These are phyloP conservation scores for Spizaetus ornatus DNA, from an alignment of 2,113 vertebrate genomes.

Conservation along the genomic window DNA sequence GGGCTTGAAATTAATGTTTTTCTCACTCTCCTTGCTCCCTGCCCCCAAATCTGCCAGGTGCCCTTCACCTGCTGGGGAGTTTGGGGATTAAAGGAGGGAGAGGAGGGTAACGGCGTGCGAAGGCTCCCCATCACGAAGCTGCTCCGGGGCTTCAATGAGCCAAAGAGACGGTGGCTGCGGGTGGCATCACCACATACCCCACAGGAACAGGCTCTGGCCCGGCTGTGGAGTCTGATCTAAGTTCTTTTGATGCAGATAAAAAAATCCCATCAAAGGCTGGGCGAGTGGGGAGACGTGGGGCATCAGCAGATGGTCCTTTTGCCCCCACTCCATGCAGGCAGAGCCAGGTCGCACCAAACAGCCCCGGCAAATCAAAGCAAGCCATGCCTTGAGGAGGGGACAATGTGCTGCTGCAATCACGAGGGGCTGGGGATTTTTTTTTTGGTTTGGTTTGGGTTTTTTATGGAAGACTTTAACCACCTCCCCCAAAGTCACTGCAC, in stretches of 20 bases:
- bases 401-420: accelerated
- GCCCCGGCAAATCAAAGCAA: not conserved
- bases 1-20: not conserved
- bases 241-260: not conserved
- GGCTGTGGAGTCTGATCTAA: not conserved
- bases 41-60: not conserved
- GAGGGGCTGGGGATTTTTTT: not conserved
- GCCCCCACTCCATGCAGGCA: not conserved
- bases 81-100: not conserved
- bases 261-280: not conserved
- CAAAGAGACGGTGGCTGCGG: accelerated
- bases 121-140: not conserved
- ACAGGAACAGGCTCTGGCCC: not conserved
- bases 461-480: not conserved
- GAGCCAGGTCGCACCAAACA: accelerated
- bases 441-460: not conserved
- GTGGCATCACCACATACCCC: not conserved
- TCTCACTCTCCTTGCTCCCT: not conserved
- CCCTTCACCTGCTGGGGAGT: not conserved
- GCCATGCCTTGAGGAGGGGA: not conserved
- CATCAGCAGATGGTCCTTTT: not conserved
- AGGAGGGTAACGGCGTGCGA: accelerated
- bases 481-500: not conserved
- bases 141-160: not conserved
- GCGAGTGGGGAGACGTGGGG: accelerated